Conservation (phyloP, 2,797 vertebrate genomes). For the Fundulus diaphanus region DNA sequence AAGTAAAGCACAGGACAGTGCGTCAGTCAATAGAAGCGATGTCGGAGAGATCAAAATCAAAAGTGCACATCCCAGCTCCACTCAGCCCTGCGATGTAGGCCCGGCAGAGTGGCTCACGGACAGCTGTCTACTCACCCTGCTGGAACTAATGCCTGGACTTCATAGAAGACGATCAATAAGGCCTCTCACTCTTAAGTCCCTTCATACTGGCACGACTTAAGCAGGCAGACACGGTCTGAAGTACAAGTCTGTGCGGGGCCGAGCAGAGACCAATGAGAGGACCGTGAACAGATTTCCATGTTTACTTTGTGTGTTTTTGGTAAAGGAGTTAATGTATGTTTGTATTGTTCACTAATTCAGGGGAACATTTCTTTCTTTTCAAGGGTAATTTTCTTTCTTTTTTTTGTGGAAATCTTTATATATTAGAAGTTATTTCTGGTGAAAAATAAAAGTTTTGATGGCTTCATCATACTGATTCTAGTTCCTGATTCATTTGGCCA, state of each 20-base stretch:
- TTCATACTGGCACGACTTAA: conserved; percentile 75
- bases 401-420: conserved; percentile 65
- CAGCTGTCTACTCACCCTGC: conserved; percentile 77
- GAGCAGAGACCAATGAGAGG: conserved; percentile 7
- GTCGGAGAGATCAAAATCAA: conserved; percentile 82
- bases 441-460: conserved; percentile 64
- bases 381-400: conserved; percentile 45
- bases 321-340: conserved; percentile 45
- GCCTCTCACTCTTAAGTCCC: conserved; percentile 73
- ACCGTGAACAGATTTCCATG: conserved; percentile 46
- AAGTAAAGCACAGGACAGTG: conserved; percentile 71
- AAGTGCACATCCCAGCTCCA: conserved; percentile 78
- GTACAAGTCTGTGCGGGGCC: conserved; percentile 43
- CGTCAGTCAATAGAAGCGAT: conserved; percentile 77
- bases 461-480: conserved; percentile 7
- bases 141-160: conserved; percentile 84
- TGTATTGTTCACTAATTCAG: conserved; percentile 51
- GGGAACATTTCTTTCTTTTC: conserved; percentile 55
- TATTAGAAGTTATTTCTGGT: conserved; percentile 63
- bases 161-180: conserved; percentile 79
- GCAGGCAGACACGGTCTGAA: conserved; percentile 70
- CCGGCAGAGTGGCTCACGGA: conserved; percentile 74
- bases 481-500: not conserved
- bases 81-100: conserved; percentile 78
- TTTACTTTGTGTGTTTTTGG: conserved; percentile 54